Conservation (phyloP, 2,797 vertebrate species). For the Phoebastria nigripes region DNA sequence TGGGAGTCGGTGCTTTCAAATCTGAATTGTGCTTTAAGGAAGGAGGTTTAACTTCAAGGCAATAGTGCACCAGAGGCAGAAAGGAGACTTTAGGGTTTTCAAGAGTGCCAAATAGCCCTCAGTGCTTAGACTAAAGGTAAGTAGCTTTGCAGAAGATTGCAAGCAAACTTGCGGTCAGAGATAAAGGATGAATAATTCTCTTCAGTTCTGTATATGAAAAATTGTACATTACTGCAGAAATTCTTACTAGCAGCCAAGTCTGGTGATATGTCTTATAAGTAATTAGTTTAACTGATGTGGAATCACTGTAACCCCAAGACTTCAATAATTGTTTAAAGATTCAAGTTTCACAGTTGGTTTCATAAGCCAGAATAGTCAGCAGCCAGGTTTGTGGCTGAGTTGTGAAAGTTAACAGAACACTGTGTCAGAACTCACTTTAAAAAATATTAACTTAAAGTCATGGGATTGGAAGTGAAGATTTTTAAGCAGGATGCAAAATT, state of each 20-base stretch:
- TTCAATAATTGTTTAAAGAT: slow-evolving; percentile 62
- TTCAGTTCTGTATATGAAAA: neutral
- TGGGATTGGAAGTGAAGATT: neutral
- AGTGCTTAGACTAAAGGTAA: neutral
- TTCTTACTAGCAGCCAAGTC: slow-evolving; percentile 1
- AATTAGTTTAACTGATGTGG: slow-evolving; percentile 52
- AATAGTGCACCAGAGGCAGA: neutral
- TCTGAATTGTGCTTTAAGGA: neutral
- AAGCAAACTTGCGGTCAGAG: neutral
- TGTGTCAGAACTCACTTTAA: slow-evolving; percentile 9
- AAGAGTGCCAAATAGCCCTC: neutral
- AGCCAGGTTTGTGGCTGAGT: slow-evolving; percentile 16
- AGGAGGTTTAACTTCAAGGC: neutral
- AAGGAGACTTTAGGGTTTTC: neutral
- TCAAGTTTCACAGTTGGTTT: slow-evolving; percentile 46
- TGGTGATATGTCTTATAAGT: slow-evolving; percentile 12
- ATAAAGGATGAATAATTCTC: neutral
- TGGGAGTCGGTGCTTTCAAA: neutral
- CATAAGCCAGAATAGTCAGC: slow-evolving; percentile 18
- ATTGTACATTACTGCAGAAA: neutral
- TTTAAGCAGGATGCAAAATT: neutral
- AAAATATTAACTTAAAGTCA: neutral
- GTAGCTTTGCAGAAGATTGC: neutral
- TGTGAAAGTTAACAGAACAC: slow-evolving; percentile 51
- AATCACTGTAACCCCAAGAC: slow-evolving; percentile 28